A percentile compares a stretch with the other conserved stretches of the same genome.
Evolutionary conservation across 1,140 invertebrate genomes (phyloP).

Genomic region (Diachasma alloeum): DNA sequence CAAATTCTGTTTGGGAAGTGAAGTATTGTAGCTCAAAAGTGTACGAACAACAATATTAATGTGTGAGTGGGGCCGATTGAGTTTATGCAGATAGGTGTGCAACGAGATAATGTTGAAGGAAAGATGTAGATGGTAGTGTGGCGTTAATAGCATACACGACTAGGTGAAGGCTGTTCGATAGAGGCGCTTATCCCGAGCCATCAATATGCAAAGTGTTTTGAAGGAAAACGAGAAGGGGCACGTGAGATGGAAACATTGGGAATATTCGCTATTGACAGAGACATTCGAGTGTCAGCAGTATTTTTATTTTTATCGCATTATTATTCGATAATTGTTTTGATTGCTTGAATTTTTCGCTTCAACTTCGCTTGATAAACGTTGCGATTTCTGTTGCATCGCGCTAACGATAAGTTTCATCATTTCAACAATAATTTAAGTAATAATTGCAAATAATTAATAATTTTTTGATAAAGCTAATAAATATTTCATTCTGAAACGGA

Average conservation of each 20-base stretch:
- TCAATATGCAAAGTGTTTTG: conserved; percentile 48
- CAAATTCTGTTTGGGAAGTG: no score
- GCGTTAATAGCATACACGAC: conserved; percentile 28
- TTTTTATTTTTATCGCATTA: not conserved
- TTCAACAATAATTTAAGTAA: no score
- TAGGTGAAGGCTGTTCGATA: conserved; percentile 18
- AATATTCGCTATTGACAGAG: not conserved
- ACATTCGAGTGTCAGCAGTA: not conserved
- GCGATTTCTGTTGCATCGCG: no score
- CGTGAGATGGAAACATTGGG: not conserved
- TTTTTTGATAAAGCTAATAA: no score
- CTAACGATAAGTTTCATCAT: no score
- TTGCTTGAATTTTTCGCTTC: no score
- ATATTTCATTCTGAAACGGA: no score
- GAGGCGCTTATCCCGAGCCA: conserved; percentile 34
- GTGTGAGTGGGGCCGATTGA: not conserved
- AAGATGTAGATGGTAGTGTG: not conserved
- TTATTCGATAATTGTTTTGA: not conserved
- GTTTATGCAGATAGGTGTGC: not conserved
- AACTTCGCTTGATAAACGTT: no score
- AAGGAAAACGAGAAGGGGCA: conserved; percentile 8
- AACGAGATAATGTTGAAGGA: not conserved
- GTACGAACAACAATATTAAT: not conserved
- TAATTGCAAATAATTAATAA: no score
- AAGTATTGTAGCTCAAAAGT: no score